Percentiles rank a stretch among this genome's conserved stretches.
Evolutionary conservation across 2,797 vertebrate genomes (phyloP).

Genomic region (Pagetopsis macropterus): DNA sequence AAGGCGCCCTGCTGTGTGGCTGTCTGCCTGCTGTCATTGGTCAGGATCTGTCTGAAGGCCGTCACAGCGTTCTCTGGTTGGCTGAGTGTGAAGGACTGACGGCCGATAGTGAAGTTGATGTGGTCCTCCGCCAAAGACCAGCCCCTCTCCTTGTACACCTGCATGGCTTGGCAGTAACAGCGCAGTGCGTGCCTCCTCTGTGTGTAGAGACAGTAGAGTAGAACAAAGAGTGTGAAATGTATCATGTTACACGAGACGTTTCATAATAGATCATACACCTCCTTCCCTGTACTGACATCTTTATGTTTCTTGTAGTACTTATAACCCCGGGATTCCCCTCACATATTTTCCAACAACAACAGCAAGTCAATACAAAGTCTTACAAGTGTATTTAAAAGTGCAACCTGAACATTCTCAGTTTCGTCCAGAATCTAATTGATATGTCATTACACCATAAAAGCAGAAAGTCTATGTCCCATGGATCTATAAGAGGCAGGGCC

Average conservation of each 20-base stretch:
- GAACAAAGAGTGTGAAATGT: background rate
- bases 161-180: conserved; percentile 98
- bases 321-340: background rate
- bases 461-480: no score
- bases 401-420: no score
- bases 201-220: background rate
- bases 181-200: conserved; percentile 95
- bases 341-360: background rate
- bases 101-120: conserved; percentile 98
- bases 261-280: background rate
- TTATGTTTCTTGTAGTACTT: no score
- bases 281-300: no score
- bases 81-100: conserved; percentile 93
- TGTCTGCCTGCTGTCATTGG: conserved; percentile 95
- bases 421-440: no score
- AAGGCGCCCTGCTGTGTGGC: conserved; percentile 94
- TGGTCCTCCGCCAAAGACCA: conserved; percentile 98
- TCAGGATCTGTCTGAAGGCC: conserved; percentile 95
- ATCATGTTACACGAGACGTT: background rate
- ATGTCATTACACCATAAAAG: no score
- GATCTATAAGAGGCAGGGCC: no score
- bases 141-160: conserved; percentile 95
- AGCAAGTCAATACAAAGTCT: background rate
- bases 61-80: conserved; percentile 91
- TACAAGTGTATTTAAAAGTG: no score